Percentiles rank a stretch among this genome's conserved stretches.
Conservation (phyloP, 2,113 vertebrate genomes). For the Ivindomyrus marchei region DNA sequence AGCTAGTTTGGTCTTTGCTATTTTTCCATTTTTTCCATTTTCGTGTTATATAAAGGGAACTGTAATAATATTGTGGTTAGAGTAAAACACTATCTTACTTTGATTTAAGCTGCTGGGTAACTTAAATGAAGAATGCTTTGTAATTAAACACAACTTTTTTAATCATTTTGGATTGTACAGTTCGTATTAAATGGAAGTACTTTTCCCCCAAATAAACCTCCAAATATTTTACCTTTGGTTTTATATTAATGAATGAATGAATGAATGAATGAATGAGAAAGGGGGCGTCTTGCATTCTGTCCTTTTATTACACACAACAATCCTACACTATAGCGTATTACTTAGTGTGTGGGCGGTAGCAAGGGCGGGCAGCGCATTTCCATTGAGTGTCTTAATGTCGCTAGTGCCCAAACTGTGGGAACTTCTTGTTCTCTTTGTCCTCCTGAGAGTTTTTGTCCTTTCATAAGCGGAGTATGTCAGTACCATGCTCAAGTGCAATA, state of each 20-base stretch:
- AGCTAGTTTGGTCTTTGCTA: neutral
- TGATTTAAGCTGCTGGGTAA: constrained; percentile 50
- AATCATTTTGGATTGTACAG: constrained; percentile 49
- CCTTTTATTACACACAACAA: neutral
- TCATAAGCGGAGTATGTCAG: constrained; percentile 21
- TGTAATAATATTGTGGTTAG: constrained; percentile 35
- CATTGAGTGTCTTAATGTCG: constrained; percentile 26
- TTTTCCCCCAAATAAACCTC: constrained; percentile 47
- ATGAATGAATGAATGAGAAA: neutral
- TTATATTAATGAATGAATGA: neutral
- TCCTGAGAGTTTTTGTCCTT: neutral
- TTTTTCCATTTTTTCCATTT: constrained; percentile 10
- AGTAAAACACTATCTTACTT: constrained; percentile 49
- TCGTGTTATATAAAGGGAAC: constrained; percentile 34
- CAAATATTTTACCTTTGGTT: constrained; percentile 20
- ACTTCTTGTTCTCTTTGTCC: constrained; percentile 44
- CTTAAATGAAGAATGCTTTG: constrained; percentile 39
- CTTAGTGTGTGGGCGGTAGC: neutral
- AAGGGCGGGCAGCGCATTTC: neutral
- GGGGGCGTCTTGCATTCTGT: neutral
- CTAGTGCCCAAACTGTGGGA: constrained; percentile 43
- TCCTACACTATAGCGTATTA: neutral
- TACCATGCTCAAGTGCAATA: constrained; percentile 39
- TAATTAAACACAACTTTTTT: constrained; percentile 38
- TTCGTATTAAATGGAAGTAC: constrained; percentile 41